Conservation (phyloP, 1,140 invertebrate genomes). For the Bicyclus anynana region DNA sequence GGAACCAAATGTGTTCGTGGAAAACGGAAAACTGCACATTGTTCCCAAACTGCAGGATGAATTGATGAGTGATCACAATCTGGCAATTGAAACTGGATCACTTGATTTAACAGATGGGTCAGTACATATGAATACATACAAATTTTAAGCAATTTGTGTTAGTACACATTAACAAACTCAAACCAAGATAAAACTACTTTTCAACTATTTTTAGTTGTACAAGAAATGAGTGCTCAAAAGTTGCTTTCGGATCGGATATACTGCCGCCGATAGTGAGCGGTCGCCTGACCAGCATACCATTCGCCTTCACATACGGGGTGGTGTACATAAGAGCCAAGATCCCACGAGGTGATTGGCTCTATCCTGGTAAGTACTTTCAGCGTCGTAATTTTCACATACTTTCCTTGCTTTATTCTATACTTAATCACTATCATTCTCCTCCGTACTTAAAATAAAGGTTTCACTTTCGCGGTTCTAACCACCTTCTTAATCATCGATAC, state of each 20-base stretch:
- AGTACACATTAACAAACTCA: too few relatives aligned
- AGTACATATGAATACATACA: too few relatives aligned
- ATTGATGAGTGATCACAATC: conserved; percentile 1
- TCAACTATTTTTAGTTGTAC: conserved; percentile 2
- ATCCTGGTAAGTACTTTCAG: conserved; percentile 82
- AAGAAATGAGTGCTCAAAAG: not conserved
- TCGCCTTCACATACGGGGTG: conserved; percentile 82
- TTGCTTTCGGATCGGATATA: conserved; percentile 62
- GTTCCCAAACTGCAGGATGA: conserved; percentile 23
- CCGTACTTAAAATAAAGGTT: too few relatives aligned
- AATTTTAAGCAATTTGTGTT: not conserved
- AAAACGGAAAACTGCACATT: conserved; percentile 16
- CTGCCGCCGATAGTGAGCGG: conserved; percentile 82
- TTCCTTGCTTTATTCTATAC: too few relatives aligned
- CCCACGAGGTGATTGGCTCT: conserved; percentile 86
- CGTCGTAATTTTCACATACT: too few relatives aligned
- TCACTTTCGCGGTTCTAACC: too few relatives aligned
- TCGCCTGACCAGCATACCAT: conserved; percentile 80
- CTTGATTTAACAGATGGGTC: conserved; percentile 17
- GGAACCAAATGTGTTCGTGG: conserved; percentile 9
- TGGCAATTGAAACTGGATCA: conserved; percentile 9
- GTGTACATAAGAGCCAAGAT: conserved; percentile 85
- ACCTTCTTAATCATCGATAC: too few relatives aligned
- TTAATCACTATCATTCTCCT: too few relatives aligned
- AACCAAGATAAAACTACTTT: too few relatives aligned